Base-by-base conservation (phyloP, 2,113 vertebrate genomes). In the Dolichallabes microphthalmus region DNA sequence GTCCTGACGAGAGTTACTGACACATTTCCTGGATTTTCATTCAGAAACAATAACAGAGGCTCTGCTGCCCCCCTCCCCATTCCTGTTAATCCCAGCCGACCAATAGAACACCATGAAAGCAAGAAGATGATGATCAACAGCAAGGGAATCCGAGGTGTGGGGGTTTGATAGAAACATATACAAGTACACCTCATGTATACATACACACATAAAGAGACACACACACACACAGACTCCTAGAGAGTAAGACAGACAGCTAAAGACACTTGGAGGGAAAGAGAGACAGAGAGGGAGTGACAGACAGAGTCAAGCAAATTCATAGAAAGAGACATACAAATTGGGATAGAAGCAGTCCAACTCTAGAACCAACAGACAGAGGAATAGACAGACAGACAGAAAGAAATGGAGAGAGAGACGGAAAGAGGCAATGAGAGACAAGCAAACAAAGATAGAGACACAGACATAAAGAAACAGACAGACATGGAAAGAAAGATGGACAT, bases 1-100 rank as follows among this genome's bases (percentile, higher is more conserved):
- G 22, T 12, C 60, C 19, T 39, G 73, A 53, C 52, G 5, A 13
- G 64, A 74, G 66, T 27, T 82, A 25, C 60, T 92, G 86, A 87
- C 91, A 88, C 89, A 90, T 84, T 77, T 77, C 82, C 90, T 61
- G 77, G 86, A 68, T 87, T 91, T 93, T 91, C 85, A 92, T 92
- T 94, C 82, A 91, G 86, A 92, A 92, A 93, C 88, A 90, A 93
- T 92, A 86, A 79, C 93, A 94, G 63, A 90, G 85, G 90, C 80
- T 85, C 87, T 82, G 81, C 87, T 87, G 69, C 90, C 87, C 88
- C 17, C 39, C n/a, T 22, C 92, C 88, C 90, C 79, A 45, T 45
- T 8, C 7, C 45, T 6, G 45, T 52, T 89, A 88, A 60, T 15
- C 13, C 9, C 35, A 13, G n/a, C 0, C 53, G n/a, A 80, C 94